Base-by-base conservation (phyloP, 1,140 invertebrate species). In the Holcopasites calliopsidis region DNA sequence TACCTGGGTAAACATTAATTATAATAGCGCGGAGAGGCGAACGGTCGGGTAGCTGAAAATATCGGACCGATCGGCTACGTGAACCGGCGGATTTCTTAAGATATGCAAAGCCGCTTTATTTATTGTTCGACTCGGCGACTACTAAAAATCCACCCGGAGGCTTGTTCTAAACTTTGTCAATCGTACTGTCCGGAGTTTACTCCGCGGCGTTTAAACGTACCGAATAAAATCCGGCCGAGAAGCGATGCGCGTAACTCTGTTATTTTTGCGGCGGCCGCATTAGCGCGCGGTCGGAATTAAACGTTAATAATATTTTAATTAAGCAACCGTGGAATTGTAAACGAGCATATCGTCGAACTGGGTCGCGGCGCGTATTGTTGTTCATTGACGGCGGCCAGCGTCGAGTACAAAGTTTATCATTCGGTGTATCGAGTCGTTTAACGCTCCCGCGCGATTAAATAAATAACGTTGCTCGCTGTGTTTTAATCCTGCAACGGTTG, bases 221-320 rank as follows among this genome's bases (percentile, higher is more conserved):
- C n/a, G n/a, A n/a, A n/a, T 8, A 21, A 3, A 4, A 16, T n/a
- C 16, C 13, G 60, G 13, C 2, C 1, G 47, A 54, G 42, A 73
- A 31, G 35, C 11, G 70, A 73, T 64, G 54, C 33, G 0, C 11
- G 28, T 44, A 16, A 44, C 44, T 0, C 31, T 28, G 18, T 54
- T 54, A 40, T 42, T 73, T 64, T 73, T 64, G 47, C 31, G 16
- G n/a, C 3, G 28, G 8, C 26, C 1, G 13, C 44, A 35, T 47
- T 44, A 55, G 65, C 35, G n/a, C n/a, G 16, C 47, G 33, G 10
- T 62, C 31, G 33, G 23, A 40, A 65, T 40, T 52, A 54, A 52
- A 26, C 35, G 60, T 33, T 40, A 65, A 73, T 73, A 73, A 65
- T 55, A 55, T 73, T 73, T 73, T 73, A 65, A 52, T 73, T 65